phyloP scores from a whole-genome alignment of 2,113 vertebrate genomes.

The Eolophus roseicapilla region DNA sequence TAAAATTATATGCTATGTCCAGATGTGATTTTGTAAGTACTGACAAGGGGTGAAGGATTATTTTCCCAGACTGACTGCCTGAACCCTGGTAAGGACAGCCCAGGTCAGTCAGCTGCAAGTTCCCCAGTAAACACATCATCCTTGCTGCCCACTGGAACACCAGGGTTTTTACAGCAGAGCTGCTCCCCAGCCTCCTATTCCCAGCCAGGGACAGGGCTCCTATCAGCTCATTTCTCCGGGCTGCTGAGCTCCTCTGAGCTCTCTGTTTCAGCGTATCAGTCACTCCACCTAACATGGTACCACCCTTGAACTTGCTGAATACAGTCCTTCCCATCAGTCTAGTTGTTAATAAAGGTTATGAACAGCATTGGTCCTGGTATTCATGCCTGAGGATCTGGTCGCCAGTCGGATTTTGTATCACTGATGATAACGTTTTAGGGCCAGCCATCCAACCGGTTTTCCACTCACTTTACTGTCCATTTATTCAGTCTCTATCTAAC shows the following conservation, averaged over 20 bases:
- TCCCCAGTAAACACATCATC: neutral
- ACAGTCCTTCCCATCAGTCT: neutral
- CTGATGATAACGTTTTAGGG: neutral
- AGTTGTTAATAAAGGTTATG: neutral
- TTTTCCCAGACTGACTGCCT: neutral
- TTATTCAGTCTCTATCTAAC: neutral
- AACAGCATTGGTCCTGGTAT: neutral
- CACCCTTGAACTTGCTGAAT: neutral
- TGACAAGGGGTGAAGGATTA: neutral
- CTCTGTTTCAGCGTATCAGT: neutral
- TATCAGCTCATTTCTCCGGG: neutral
- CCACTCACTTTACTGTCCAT: neutral
- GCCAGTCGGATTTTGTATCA: neutral
- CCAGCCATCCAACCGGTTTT: neutral
- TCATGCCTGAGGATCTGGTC: neutral
- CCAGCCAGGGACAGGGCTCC: neutral
- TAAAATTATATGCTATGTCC: neutral
- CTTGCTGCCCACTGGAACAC: neutral
- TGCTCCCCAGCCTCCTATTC: neutral
- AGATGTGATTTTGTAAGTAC: neutral
- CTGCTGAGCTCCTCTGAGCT: neutral
- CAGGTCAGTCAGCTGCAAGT: neutral
- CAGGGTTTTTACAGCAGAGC: neutral
- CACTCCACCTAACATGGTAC: neutral
- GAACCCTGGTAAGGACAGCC: neutral